Evolutionary conservation across 2,113 vertebrate species (phyloP).

Genomic region (Muscicapa adusta): DNA sequence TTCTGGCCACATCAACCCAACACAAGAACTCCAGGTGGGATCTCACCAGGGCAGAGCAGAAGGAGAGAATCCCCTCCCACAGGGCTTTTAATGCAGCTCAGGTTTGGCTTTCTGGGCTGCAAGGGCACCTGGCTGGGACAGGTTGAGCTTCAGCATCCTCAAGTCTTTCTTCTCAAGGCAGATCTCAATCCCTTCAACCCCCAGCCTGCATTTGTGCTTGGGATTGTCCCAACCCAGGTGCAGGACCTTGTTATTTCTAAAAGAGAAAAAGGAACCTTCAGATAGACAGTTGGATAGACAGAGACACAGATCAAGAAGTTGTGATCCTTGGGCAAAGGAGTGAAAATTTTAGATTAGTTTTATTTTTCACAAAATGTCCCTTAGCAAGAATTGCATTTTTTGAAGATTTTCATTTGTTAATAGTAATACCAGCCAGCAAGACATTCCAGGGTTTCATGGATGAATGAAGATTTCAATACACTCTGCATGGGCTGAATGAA

Average conservation of each 20-base stretch:
- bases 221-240: background rate
- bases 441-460: background rate
- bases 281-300: background rate
- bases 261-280: background rate
- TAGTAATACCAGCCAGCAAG: background rate
- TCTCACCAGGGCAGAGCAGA: background rate
- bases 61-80: background rate
- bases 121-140: background rate
- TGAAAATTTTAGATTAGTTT: background rate
- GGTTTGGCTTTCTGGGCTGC: background rate
- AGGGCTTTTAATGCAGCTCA: background rate
- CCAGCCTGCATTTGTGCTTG: background rate
- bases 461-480: conserved; percentile 3
- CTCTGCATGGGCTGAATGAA: conserved; percentile 2
- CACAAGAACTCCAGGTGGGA: background rate
- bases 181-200: background rate
- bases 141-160: background rate
- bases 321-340: background rate
- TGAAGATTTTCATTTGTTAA: background rate
- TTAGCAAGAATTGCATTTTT: background rate
- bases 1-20: no score
- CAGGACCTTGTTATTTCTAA: background rate
- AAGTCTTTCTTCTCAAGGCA: background rate
- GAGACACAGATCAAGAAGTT: background rate
- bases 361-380: background rate